Evolutionary conservation across 2,888 invertebrate species (phyloP), one percentile per base, ranked within the genome.

Genomic region (Philhelius pedissequus): DNA sequence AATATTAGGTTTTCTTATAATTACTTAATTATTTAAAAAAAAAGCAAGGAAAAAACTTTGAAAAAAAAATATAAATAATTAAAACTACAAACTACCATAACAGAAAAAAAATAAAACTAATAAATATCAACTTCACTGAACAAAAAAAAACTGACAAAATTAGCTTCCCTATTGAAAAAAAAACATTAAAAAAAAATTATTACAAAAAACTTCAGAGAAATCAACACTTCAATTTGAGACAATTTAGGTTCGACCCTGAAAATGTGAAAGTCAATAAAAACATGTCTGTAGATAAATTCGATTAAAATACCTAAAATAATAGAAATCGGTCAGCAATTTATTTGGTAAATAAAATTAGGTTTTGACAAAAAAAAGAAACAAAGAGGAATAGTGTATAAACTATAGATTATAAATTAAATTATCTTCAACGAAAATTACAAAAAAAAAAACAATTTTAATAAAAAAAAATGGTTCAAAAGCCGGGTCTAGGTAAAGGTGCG

Each of bases 1-100:
- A 87, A 87, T 87, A 80, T 87, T 87, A 84, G 79, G 80, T 76
- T 75, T 68, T 56, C 70, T 43, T 45, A 60, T 38, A 84, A 69
- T 32, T 18, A 56, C 74, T 38, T 50, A 74, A n/a, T 43, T 56
- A 68, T 58, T 56, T 25, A 38, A 73, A 58, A 56, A 64, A 35
- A 27, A n/a, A n/a, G n/a, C n/a, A n/a, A n/a, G n/a, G n/a, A n/a
- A 50, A 58, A 48, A 69, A 27, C 48, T 45, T 45, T 25, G 6
- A 71, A 35, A 35, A 40, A 25, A 40, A 38, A 22, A 40, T 25
- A 60, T 40, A 56, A 32, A 32, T 35, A 73, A 20, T 73, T 56
- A 32, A 25, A 32, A 78, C 43, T 64, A 74, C 50, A 45, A 69
- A 83, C 54, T 83, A n/a, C n/a, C 15, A 62, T 69, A 79, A 54